phyloP scores from a whole-genome alignment of 2,113 vertebrate genomes.

The Gadus macrocephalus region DNA sequence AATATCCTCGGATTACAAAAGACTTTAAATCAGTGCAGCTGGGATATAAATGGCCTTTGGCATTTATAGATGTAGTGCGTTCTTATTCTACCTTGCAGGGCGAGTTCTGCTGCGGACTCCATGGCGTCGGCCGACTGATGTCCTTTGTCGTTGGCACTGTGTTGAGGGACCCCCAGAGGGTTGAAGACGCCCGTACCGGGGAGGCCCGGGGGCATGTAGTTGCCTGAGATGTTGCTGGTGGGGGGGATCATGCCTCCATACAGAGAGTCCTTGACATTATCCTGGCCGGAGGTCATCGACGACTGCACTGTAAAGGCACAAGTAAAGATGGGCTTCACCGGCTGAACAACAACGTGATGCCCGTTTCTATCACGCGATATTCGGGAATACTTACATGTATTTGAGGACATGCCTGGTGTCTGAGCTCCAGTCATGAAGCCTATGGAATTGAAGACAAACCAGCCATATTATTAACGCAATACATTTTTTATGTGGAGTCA shows the following conservation, averaged over 20 bases:
- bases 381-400: constrained; percentile 77
- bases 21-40: too few relatives aligned
- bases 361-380: background rate
- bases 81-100: constrained; percentile 77
- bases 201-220: constrained; percentile 82
- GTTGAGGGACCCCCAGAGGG: constrained; percentile 73
- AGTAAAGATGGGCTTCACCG: background rate
- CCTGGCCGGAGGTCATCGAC: constrained; percentile 79
- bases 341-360: too few relatives aligned
- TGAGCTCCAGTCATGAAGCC: constrained; percentile 90
- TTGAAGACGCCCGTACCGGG: constrained; percentile 83
- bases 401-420: constrained; percentile 71
- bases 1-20: too few relatives aligned
- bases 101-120: constrained; percentile 78
- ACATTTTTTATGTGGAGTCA: too few relatives aligned
- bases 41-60: too few relatives aligned
- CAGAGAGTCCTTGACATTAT: constrained; percentile 83
- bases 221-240: constrained; percentile 77
- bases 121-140: constrained; percentile 77
- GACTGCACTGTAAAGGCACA: constrained; percentile 75
- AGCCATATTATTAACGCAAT: too few relatives aligned
- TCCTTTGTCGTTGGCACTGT: constrained; percentile 76
- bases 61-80: background rate
- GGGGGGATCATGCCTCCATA: constrained; percentile 84
- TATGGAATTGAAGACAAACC: constrained; percentile 37